Evolutionary conservation across 2,888 invertebrate genomes (phyloP).

Genomic region (Pterobdella sp.): DNA sequence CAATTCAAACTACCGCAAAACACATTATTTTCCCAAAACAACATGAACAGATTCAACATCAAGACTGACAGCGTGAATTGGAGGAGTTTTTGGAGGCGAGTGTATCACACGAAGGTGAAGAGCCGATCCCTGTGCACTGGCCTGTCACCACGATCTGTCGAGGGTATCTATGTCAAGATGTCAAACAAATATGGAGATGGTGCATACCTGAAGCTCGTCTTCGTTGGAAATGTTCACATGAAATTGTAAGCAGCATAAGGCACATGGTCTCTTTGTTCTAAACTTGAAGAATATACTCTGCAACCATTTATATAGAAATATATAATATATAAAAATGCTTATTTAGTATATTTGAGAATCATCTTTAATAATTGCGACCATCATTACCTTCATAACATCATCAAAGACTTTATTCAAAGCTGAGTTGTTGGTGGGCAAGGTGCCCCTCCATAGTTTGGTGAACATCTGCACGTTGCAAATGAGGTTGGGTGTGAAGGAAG

Average conservation of each 20-base stretch:
- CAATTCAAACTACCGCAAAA: too few relatives aligned
- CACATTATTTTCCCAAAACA: too few relatives aligned
- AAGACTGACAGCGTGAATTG: too few relatives aligned
- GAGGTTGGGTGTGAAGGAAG: slow-evolving; percentile 55
- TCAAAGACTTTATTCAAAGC: slow-evolving; percentile 52
- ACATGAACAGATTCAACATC: too few relatives aligned
- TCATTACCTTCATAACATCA: slow-evolving; percentile 50
- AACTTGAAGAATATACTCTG: slow-evolving; percentile 80
- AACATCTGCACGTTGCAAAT: slow-evolving; percentile 60
- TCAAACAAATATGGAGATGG: neutral
- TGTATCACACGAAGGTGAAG: slow-evolving; percentile 13
- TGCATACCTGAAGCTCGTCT: slow-evolving; percentile 58
- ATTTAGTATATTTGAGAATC: neutral
- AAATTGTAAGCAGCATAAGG: slow-evolving; percentile 71
- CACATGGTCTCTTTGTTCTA: slow-evolving; percentile 76
- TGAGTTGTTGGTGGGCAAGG: slow-evolving; percentile 43
- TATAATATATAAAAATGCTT: neutral
- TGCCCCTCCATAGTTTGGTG: slow-evolving; percentile 65
- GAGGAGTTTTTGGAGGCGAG: slow-evolving; percentile 25
- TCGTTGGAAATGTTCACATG: slow-evolving; percentile 79
- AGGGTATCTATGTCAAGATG: neutral
- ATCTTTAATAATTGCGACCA: neutral
- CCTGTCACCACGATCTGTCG: slow-evolving; percentile 22
- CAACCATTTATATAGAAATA: too few relatives aligned
- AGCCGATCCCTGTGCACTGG: slow-evolving; percentile 26